A percentile compares a stretch with the other conserved stretches of the same genome.
phyloP scores from a whole-genome alignment of 2,113 vertebrate genomes.

The Oenanthe melanoleuca region DNA sequence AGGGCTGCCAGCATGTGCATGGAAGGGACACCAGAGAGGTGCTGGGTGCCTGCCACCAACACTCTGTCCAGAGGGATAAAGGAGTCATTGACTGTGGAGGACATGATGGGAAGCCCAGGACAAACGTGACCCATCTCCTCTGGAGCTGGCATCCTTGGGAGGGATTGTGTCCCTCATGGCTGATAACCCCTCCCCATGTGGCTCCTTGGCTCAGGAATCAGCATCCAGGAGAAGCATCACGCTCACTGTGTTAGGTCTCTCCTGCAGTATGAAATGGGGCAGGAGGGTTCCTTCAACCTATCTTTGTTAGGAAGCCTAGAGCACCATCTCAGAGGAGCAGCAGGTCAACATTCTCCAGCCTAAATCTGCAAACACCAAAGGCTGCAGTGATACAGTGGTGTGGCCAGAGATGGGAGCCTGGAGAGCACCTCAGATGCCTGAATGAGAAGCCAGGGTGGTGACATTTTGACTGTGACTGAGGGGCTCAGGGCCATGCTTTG shows the following conservation, averaged over 20 bases:
- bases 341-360: rapidly evolving
- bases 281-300: not conserved
- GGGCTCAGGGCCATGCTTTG: not conserved
- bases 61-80: not conserved
- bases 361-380: not conserved
- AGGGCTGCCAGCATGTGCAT: not conserved
- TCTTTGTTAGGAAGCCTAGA: not conserved
- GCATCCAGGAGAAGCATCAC: not conserved
- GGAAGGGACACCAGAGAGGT: not conserved
- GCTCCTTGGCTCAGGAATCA: not conserved
- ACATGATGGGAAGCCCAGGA: not conserved
- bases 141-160: not conserved
- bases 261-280: not conserved
- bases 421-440: not conserved
- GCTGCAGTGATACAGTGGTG: not conserved
- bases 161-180: not conserved
- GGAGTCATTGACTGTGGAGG: not conserved
- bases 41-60: not conserved
- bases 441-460: not conserved
- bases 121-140: not conserved
- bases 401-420: not conserved
- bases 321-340: not conserved
- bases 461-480: not conserved
- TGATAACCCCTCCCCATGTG: not conserved
- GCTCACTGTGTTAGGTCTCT: not conserved